Evolutionary conservation across 2,113 vertebrate genomes (phyloP).

Genomic region (Syngnathoides biaculeatus): DNA sequence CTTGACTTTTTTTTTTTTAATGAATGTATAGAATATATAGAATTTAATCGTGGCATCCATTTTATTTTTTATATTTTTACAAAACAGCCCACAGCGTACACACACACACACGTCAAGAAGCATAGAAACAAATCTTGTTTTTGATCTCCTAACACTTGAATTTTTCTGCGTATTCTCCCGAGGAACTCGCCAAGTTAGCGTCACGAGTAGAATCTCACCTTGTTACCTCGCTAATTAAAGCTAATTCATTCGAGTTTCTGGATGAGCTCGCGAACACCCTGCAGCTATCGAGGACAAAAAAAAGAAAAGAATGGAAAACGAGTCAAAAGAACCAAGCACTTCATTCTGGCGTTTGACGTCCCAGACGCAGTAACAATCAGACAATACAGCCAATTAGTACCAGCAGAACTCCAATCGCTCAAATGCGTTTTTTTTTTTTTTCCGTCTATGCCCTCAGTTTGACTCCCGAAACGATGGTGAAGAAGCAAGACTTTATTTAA

Average conservation of each 20-base stretch:
- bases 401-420: background rate
- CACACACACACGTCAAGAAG: background rate
- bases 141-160: conserved; percentile 21
- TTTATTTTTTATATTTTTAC: no score
- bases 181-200: conserved; percentile 9
- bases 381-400: conserved; percentile 19
- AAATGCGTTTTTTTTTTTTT: background rate
- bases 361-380: background rate
- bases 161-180: conserved; percentile 6
- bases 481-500: background rate
- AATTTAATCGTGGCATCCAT: no score
- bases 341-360: background rate
- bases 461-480: background rate
- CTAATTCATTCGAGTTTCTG: conserved; percentile 6
- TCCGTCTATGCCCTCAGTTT: conserved; percentile 2
- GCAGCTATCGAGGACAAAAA: background rate
- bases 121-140: conserved; percentile 20
- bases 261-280: background rate
- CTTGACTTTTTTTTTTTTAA: conserved; percentile 6
- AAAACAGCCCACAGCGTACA: conserved; percentile 48
- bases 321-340: background rate
- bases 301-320: background rate
- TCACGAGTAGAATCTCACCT: conserved; percentile 15
- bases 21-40: no score
- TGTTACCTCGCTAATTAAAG: conserved; percentile 30